A percentile compares a stretch with the other conserved stretches of the same genome.
Evolutionary conservation across 1,140 invertebrate species (phyloP).

Genomic region (Hestina assimilis): DNA sequence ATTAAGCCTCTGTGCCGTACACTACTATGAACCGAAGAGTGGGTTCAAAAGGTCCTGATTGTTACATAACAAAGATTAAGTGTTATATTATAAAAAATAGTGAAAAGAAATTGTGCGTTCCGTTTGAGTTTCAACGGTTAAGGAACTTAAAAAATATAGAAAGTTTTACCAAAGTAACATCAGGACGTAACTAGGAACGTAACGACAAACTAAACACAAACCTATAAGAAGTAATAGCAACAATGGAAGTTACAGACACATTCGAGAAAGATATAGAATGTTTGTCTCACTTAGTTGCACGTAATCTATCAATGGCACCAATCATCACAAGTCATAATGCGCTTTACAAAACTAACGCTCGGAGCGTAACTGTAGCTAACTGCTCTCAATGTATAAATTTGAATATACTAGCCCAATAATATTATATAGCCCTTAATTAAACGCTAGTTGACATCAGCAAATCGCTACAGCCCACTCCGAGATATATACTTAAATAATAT

Average conservation of each 20-base stretch:
- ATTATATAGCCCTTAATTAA: neutral
- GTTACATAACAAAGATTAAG: slow-evolving; percentile 1
- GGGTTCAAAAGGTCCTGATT: slow-evolving; percentile 21
- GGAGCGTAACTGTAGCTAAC: slow-evolving; percentile 30
- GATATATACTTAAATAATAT: slow-evolving; percentile 71
- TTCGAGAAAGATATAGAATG: slow-evolving; percentile 53
- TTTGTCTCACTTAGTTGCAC: slow-evolving; percentile 56
- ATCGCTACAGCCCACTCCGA: slow-evolving; percentile 40
- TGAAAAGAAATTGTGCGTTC: slow-evolving; percentile 14
- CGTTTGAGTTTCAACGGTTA: neutral
- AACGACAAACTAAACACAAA: slow-evolving; percentile 25
- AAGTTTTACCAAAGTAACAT: slow-evolving; percentile 4
- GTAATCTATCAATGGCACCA: slow-evolving; percentile 76
- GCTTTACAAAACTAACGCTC: slow-evolving; percentile 55
- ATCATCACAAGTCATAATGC: slow-evolving; percentile 77
- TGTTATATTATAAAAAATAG: neutral
- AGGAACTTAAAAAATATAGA: neutral
- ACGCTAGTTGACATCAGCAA: neutral
- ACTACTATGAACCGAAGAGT: slow-evolving; percentile 11
- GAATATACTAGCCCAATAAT: neutral
- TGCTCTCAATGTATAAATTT: slow-evolving; percentile 12
- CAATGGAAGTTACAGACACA: slow-evolving; percentile 71
- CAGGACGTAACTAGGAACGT: slow-evolving; percentile 35
- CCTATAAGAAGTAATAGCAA: slow-evolving; percentile 49
- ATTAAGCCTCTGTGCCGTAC: slow-evolving; percentile 15